Evolutionary conservation across 1,140 invertebrate species (phyloP), one percentile per base, ranked within the genome.

Genomic region (Epicauta chinensis): DNA sequence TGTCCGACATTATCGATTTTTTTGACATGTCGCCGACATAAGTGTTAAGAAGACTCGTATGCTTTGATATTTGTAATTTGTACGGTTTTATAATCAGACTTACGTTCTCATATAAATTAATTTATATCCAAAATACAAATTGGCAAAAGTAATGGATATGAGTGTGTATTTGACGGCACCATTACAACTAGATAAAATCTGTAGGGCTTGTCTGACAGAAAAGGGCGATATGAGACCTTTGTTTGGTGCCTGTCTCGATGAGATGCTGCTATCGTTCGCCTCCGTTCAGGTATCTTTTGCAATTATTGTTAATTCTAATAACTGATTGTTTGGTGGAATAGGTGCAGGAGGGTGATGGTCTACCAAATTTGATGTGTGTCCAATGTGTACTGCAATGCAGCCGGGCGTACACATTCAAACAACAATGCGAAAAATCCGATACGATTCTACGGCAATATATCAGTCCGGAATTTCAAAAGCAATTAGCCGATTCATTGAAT

Each of bases 331-430:
- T 65, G 63, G 23, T 54, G n/a, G n/a, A n/a, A n/a, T n/a, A 75
- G 73, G 66, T 75, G 2, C 43, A 64, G 16, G 62, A 70, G 67
- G 66, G 64, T 51, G 75, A 76, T 65, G 73, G 72, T 7, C 63
- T 74, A 40, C 75, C 75, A 13, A 58, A 66, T 15, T 56, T 71
- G 13, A 71, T 76, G 59, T 76, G 75, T 59, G 64, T 72, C 11
- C 68, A 74, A 54, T 76, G 75, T 60, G 65, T 74, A 14, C 56
- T 73, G 4, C 72, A 74, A 58, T 71, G 74, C 32, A 74, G 74
- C 43, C 60, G 70, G 29, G 69, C 73, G 13, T 76, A 74, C 44
- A 71, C 72, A 13, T 76, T 76, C 53, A 75, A 75, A 61, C 68
- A 74, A 42, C 65, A 67, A 42, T 74, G 73, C 59, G 72, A 75